These are phyloP conservation scores for Cantharis flavilabris DNA, from an alignment of 2,888 invertebrate genomes.

Conservation along the genomic window DNA sequence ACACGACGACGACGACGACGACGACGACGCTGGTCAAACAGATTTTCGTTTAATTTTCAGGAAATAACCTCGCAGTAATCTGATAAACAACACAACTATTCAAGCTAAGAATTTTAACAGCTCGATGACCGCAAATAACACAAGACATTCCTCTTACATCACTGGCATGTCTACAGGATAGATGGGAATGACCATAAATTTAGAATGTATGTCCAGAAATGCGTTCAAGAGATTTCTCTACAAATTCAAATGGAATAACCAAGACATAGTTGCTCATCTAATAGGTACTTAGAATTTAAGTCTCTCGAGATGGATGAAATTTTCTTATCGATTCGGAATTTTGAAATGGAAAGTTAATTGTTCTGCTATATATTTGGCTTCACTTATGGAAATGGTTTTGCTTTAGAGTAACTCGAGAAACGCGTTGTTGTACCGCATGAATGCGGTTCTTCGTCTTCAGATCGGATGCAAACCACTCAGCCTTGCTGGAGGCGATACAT, in stretches of 20 bases:
- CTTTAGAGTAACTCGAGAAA: slow-evolving; percentile 29
- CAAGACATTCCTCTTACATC: slow-evolving; percentile 49
- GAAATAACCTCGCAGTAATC: slow-evolving; percentile 37
- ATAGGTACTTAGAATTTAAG: background rate
- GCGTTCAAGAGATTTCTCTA: slow-evolving; percentile 4
- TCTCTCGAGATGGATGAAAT: background rate
- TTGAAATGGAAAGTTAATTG: background rate
- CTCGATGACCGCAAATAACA: slow-evolving; percentile 44
- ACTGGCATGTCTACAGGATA: slow-evolving; percentile 35
- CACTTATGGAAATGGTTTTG: slow-evolving; percentile 17
- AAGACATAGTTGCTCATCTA: background rate
- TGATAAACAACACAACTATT: slow-evolving; percentile 47
- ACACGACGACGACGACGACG: too few relatives aligned
- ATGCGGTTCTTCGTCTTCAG: slow-evolving; percentile 46
- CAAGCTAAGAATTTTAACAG: slow-evolving; percentile 51
- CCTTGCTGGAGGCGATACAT: slow-evolving; percentile 52
- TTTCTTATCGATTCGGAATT: background rate
- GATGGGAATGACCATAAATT: slow-evolving; percentile 27
- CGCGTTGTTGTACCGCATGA: slow-evolving; percentile 34
- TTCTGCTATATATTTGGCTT: slow-evolving; percentile 1
- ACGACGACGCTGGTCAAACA: background rate
- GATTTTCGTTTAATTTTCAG: slow-evolving; percentile 32
- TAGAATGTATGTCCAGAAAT: slow-evolving; percentile 12
- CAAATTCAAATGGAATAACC: slow-evolving; percentile 2
- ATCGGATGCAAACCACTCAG: slow-evolving; percentile 50